A percentile compares a stretch with the other conserved stretches of the same genome.
Conservation (phyloP, 2,113 vertebrate species). For the Carassius gibelio region DNA sequence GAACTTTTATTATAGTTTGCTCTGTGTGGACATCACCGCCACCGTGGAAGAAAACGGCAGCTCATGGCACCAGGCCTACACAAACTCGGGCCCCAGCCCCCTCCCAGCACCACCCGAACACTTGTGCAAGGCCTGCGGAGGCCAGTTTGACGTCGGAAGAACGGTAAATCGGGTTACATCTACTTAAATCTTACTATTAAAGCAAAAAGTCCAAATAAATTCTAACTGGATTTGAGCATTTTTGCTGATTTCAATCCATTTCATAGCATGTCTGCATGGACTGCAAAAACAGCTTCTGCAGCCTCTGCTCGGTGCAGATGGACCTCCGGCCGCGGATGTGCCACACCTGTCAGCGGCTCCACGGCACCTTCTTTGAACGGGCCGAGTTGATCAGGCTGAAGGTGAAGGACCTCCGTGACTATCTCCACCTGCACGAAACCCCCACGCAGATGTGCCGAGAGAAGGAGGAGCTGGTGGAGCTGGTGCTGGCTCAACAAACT, state of each 20-base stretch:
- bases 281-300: slow-evolving; percentile 85
- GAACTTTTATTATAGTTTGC: slow-evolving; percentile 58
- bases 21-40: slow-evolving; percentile 59
- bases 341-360: slow-evolving; percentile 81
- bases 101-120: slow-evolving; percentile 76
- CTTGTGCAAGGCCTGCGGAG: slow-evolving; percentile 81
- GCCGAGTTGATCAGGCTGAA: slow-evolving; percentile 87
- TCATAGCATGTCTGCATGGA: slow-evolving; percentile 83
- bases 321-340: slow-evolving; percentile 77
- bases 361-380: slow-evolving; percentile 79
- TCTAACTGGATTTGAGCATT: not conserved
- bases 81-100: slow-evolving; percentile 73
- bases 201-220: not conserved
- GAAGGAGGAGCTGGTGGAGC: slow-evolving; percentile 86
- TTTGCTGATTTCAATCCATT: not conserved
- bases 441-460: slow-evolving; percentile 85
- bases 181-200: not conserved
- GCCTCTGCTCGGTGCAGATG: slow-evolving; percentile 72
- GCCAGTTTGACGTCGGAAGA: slow-evolving; percentile 67
- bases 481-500: slow-evolving; percentile 81
- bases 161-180: slow-evolving; percentile 72
- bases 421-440: slow-evolving; percentile 82
- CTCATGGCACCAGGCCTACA: slow-evolving; percentile 65
- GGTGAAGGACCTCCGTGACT: slow-evolving; percentile 88
- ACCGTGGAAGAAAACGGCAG: slow-evolving; percentile 66